Evolutionary conservation across 2,797 vertebrate species (phyloP).

Genomic region (Pangasius mekongensis): DNA sequence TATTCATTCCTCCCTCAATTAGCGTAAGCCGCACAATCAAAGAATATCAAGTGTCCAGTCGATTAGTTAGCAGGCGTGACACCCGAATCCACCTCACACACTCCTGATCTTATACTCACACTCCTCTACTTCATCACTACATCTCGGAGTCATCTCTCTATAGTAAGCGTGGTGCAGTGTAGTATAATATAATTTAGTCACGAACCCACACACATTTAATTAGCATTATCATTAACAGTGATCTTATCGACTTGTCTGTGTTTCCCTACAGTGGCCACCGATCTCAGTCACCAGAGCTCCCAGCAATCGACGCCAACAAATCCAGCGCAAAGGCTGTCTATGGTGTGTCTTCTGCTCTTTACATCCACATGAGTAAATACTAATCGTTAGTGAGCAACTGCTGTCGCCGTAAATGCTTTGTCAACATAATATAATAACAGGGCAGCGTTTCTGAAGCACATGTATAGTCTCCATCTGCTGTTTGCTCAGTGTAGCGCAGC

Average conservation of each 20-base stretch:
- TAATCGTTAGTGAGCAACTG: neutral
- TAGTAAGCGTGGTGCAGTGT: neutral
- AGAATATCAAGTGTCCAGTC: constrained; percentile 59
- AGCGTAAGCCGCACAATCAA: constrained; percentile 55
- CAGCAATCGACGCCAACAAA: constrained; percentile 59
- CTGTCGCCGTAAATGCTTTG: neutral
- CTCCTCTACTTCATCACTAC: neutral
- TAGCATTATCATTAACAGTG: neutral
- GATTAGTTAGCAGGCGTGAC: constrained; percentile 21
- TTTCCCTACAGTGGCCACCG: constrained; percentile 65
- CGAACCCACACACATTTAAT: neutral
- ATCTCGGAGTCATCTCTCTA: neutral
- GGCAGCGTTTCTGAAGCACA: neutral
- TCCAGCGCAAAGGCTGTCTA: constrained; percentile 70
- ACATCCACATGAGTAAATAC: neutral
- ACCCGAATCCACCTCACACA: constrained; percentile 18
- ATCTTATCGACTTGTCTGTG: neutral
- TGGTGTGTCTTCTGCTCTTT: constrained; percentile 64
- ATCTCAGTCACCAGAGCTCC: constrained; percentile 63
- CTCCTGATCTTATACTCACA: neutral
- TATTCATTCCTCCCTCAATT: constrained; percentile 61
- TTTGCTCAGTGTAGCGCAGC: constrained; percentile 3
- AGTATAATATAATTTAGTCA: neutral
- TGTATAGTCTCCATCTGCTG: constrained; percentile 21
- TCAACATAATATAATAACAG: neutral